A percentile compares a stretch with the other conserved stretches of the same genome.
Evolutionary conservation across 2,797 vertebrate species (phyloP).

Genomic region (Heteromormyrus szaboi): DNA sequence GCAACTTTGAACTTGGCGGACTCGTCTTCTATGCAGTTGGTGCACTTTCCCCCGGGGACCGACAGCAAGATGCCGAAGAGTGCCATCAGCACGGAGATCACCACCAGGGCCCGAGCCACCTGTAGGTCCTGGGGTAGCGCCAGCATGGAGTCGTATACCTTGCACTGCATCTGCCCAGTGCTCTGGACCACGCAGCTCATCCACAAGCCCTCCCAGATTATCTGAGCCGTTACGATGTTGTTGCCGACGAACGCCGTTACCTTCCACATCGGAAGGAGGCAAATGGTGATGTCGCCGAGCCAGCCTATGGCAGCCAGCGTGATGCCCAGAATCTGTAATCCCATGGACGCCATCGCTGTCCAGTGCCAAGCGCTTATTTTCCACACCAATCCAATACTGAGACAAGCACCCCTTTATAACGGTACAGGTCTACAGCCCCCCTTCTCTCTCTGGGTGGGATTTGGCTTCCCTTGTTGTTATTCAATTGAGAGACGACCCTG

Average conservation of each 20-base stretch:
- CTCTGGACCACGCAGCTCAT: constrained; percentile 65
- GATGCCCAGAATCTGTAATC: constrained; percentile 58
- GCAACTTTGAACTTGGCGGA: constrained; percentile 56
- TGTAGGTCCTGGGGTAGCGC: constrained; percentile 57
- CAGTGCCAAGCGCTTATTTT: not conserved
- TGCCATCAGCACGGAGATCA: constrained; percentile 58
- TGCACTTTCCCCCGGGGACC: constrained; percentile 67
- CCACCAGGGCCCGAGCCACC: constrained; percentile 58
- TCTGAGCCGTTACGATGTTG: constrained; percentile 64
- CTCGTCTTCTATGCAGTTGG: constrained; percentile 63
- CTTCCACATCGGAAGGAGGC: constrained; percentile 61
- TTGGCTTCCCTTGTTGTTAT: constrained; percentile 25
- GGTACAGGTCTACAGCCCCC: constrained; percentile 25
- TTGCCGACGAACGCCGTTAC: constrained; percentile 64
- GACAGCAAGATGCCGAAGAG: constrained; percentile 64
- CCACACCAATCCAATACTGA: not conserved
- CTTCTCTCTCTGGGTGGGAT: constrained; percentile 49
- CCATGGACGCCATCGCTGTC: constrained; percentile 53
- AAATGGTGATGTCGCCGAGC: constrained; percentile 60
- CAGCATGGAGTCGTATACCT: constrained; percentile 60
- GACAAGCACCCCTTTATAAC: not conserved
- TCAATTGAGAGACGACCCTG: not conserved
- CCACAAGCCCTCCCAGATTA: constrained; percentile 64
- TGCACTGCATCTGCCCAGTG: constrained; percentile 65
- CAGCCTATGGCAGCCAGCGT: constrained; percentile 55